Percentiles rank a stretch among this genome's conserved stretches.
Evolutionary conservation across 2,797 vertebrate genomes (phyloP).

Genomic region (Remorina albescens): DNA sequence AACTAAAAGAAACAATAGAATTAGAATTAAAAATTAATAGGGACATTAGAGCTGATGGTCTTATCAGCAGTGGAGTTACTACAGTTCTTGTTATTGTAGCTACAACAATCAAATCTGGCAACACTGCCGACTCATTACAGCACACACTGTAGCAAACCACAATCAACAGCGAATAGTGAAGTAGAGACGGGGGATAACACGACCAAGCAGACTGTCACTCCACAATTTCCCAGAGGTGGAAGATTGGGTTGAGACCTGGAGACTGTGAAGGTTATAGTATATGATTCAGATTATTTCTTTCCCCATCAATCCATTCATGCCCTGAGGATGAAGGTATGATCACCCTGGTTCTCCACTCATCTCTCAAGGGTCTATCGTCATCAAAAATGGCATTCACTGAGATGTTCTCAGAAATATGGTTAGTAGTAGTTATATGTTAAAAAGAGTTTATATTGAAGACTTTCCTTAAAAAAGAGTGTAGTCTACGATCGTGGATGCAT

Average conservation of each 20-base stretch:
- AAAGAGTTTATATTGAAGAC: constrained; percentile 10
- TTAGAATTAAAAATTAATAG: constrained; percentile 19
- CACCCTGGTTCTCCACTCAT: no score
- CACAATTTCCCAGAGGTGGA: no score
- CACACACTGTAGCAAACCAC: background rate
- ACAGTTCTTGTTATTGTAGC: constrained; percentile 8
- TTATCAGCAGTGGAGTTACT: background rate
- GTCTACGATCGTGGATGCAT: constrained; percentile 2
- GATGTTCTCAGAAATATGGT: background rate
- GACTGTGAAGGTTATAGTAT: no score
- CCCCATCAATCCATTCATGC: no score
- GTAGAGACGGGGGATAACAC: background rate
- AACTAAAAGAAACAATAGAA: constrained; percentile 8
- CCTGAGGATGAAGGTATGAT: no score
- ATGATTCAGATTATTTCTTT: no score
- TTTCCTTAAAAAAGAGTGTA: background rate
- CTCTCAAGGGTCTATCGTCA: no score
- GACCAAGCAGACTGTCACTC: no score
- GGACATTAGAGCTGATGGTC: constrained; percentile 9
- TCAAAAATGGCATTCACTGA: background rate
- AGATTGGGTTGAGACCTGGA: no score
- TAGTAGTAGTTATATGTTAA: constrained; percentile 26
- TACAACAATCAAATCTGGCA: background rate
- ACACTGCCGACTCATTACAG: constrained; percentile 3
- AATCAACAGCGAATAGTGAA: background rate